A percentile compares a stretch with the other conserved stretches of the same genome.
phyloP scores from a whole-genome alignment of 1,140 invertebrate genomes.

The Melipona quadrifasciata region DNA sequence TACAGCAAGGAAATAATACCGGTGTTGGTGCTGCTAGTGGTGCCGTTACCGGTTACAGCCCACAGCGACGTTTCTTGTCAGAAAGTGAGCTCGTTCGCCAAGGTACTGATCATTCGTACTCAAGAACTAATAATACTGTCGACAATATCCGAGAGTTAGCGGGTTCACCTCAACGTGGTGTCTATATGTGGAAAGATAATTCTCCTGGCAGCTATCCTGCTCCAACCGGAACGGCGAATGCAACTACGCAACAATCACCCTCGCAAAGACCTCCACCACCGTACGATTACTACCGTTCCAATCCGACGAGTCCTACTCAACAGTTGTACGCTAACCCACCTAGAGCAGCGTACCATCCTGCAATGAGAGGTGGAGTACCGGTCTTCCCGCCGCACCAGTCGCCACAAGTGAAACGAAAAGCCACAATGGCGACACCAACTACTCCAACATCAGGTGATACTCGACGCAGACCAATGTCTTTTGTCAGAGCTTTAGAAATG shows the following conservation, averaged over 20 bases:
- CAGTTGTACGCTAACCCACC: constrained; percentile 79
- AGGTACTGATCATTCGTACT: constrained; percentile 81
- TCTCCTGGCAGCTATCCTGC: constrained; percentile 80
- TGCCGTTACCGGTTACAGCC: constrained; percentile 82
- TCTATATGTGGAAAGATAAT: constrained; percentile 92
- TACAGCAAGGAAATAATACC: constrained; percentile 70
- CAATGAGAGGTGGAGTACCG: constrained; percentile 85
- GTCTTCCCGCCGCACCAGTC: constrained; percentile 85
- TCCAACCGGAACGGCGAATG: constrained; percentile 37
- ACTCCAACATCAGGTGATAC: constrained; percentile 79
- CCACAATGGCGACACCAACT: constrained; percentile 79
- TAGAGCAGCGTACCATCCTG: constrained; percentile 83
- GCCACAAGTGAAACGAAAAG: constrained; percentile 86
- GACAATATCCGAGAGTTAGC: constrained; percentile 89
- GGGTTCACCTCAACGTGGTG: constrained; percentile 90
- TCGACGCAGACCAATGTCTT: constrained; percentile 91
- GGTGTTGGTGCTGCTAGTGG: constrained; percentile 66
- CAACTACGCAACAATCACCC: constrained; percentile 73
- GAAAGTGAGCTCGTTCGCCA: constrained; percentile 92
- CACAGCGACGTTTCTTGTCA: constrained; percentile 91
- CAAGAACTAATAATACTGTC: constrained; percentile 82
- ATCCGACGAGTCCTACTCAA: constrained; percentile 90
- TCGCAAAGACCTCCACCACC: constrained; percentile 74
- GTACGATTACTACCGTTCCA: constrained; percentile 86
- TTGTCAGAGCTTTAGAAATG: constrained; percentile 95